Evolutionary conservation across 2,113 vertebrate genomes (phyloP).

Genomic region (Pampusana beccarii): DNA sequence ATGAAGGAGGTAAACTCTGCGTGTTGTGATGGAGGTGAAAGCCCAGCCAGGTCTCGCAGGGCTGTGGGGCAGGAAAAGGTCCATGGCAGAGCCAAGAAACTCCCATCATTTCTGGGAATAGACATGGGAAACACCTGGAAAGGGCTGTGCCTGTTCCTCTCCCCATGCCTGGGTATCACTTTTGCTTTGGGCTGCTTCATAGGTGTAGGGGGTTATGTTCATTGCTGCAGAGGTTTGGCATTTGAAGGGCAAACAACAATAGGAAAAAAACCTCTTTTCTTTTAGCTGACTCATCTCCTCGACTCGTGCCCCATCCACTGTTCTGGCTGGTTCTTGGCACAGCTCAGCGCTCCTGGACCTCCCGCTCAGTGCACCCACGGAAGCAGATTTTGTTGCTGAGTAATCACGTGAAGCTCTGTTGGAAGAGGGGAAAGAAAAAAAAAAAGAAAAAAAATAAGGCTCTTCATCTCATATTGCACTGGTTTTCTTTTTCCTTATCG

Average conservation of each 20-base stretch:
- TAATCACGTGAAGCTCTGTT: background rate
- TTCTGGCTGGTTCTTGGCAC: background rate
- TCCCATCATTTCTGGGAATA: background rate
- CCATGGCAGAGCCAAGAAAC: background rate
- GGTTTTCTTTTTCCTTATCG: background rate
- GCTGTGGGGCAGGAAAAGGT: background rate
- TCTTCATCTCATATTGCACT: background rate
- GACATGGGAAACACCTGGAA: accelerated
- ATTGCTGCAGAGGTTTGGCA: background rate
- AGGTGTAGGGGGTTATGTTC: accelerated
- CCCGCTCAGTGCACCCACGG: background rate
- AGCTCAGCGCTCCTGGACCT: background rate
- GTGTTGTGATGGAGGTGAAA: background rate
- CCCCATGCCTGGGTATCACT: background rate
- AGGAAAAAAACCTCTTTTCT: background rate
- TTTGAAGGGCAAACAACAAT: background rate
- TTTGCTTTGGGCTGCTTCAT: background rate
- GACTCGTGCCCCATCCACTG: accelerated
- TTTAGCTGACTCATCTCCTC: background rate
- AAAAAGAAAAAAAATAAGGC: background rate
- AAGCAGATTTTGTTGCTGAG: background rate
- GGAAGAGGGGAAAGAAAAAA: accelerated
- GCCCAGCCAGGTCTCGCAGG: background rate
- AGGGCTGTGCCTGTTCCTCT: accelerated
- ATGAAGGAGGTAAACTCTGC: background rate